phyloP scores from a whole-genome alignment of 2,888 invertebrate genomes.

The Abrostola triplasia region DNA sequence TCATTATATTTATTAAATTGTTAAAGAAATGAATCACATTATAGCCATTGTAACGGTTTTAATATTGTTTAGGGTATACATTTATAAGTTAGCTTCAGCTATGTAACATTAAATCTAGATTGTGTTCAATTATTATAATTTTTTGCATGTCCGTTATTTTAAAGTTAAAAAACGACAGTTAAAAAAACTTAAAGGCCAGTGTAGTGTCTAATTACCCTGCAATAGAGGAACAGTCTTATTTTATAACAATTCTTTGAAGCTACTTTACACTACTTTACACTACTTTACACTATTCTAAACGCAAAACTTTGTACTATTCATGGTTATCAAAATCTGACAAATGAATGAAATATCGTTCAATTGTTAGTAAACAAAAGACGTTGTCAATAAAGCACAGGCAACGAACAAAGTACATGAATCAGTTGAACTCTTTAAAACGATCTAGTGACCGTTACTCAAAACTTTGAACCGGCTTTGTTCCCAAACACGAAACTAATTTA shows the following conservation, averaged over 20 bases:
- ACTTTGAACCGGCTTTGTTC: constrained; percentile 85
- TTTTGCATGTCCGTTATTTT: no score
- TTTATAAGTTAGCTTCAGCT: no score
- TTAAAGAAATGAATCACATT: constrained; percentile 34
- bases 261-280: no score
- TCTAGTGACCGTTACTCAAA: constrained; percentile 85
- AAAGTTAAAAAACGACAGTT: no score
- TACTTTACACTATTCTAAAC: no score
- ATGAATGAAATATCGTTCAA: constrained; percentile 59
- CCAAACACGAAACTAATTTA: constrained; percentile 88
- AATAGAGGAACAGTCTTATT: not conserved
- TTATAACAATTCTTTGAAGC: no score
- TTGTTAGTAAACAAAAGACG: constrained; percentile 69
- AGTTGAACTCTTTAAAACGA: constrained; percentile 81
- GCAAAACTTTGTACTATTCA: no score
- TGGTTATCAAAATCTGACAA: no score
- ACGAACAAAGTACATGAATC: constrained; percentile 73
- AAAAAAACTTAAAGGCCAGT: no score
- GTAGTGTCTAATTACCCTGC: not conserved
- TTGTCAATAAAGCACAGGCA: constrained; percentile 70
- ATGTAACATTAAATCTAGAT: no score
- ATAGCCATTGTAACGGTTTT: constrained; percentile 21
- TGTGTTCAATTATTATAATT: no score
- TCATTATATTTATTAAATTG: constrained; percentile 47
- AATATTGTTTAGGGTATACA: not conserved